A percentile compares a stretch with the other conserved stretches of the same genome.
These are phyloP conservation scores for Aphelinus atriplicis DNA, from an alignment of 1,140 invertebrate species.

Conservation along the genomic window DNA sequence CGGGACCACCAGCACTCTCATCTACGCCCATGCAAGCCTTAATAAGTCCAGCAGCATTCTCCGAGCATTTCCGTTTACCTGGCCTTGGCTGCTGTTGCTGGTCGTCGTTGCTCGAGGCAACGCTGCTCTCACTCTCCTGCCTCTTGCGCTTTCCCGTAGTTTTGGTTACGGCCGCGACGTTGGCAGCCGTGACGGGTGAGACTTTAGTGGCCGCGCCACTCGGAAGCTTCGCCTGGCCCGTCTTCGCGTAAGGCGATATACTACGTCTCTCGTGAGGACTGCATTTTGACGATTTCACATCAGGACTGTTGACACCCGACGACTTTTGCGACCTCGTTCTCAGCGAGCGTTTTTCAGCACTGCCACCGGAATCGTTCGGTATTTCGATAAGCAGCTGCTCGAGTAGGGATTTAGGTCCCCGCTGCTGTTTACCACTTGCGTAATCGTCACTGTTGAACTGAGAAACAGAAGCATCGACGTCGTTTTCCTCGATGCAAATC, in stretches of 20 bases:
- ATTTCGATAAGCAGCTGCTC: conserved; percentile 83
- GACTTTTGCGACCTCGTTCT: conserved; percentile 77
- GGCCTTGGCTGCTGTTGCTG: conserved; percentile 57
- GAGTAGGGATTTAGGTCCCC: conserved; percentile 70
- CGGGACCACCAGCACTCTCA: conserved; percentile 57
- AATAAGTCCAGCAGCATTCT: conserved; percentile 74
- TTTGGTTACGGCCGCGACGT: conserved; percentile 51
- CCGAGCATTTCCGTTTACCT: conserved; percentile 74
- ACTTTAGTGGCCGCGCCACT: conserved; percentile 43
- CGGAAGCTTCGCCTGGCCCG: conserved; percentile 54
- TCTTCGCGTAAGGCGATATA: conserved; percentile 65
- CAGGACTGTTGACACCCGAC: conserved; percentile 71
- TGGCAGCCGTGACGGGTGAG: conserved; percentile 39
- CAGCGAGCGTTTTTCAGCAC: conserved; percentile 67
- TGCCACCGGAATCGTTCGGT: conserved; percentile 69
- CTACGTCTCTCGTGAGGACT: conserved; percentile 69
- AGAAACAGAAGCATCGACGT: conserved; percentile 50
- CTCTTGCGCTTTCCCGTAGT: conserved; percentile 73
- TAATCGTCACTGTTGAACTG: conserved; percentile 21
- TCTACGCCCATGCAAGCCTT: conserved; percentile 76
- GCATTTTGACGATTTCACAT: conserved; percentile 70
- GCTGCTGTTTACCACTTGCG: background rate
- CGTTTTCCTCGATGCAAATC: conserved; percentile 61
- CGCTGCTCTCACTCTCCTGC: conserved; percentile 81
- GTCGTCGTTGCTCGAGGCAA: conserved; percentile 69